These are phyloP conservation scores for Amphimedon queenslandica DNA, from an alignment of 37 sponge, comb jelly and placozoan species.

Conservation along the genomic window DNA sequence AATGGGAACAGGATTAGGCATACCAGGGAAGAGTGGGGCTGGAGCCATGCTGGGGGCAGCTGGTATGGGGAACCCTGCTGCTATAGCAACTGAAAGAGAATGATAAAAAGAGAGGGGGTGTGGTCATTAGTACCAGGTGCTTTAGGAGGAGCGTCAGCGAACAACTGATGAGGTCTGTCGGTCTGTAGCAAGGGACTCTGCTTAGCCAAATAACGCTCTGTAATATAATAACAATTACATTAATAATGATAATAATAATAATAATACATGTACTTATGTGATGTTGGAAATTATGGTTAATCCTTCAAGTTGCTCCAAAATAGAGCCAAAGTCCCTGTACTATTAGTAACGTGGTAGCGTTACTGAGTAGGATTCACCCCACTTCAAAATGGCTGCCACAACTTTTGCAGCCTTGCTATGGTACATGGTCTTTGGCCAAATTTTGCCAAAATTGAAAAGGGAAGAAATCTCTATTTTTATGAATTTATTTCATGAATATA, in stretches of 20 bases:
- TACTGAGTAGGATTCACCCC: too few relatives aligned
- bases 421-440: too few relatives aligned
- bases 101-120: not conserved
- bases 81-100: not conserved
- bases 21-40: not conserved
- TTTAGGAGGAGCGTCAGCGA: constrained; percentile 94
- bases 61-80: not conserved
- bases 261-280: too few relatives aligned
- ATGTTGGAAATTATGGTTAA: not conserved
- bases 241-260: not conserved
- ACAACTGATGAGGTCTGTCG: constrained; percentile 90
- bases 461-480: too few relatives aligned
- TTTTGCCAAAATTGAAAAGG: too few relatives aligned
- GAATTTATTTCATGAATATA: too few relatives aligned
- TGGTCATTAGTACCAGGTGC: not conserved
- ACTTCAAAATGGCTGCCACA: too few relatives aligned
- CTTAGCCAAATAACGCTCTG: constrained; percentile 86
- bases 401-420: too few relatives aligned
- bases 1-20: constrained; percentile 20
- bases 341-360: too few relatives aligned
- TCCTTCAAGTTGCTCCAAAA: too few relatives aligned
- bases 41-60: constrained; percentile 4
- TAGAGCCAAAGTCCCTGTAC: too few relatives aligned
- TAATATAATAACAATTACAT: not conserved
- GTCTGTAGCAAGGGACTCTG: constrained; percentile 89